Evolutionary conservation across 2,888 invertebrate species (phyloP), one percentile per base, ranked within the genome.

Genomic region (Hoplodrina ambigua): DNA sequence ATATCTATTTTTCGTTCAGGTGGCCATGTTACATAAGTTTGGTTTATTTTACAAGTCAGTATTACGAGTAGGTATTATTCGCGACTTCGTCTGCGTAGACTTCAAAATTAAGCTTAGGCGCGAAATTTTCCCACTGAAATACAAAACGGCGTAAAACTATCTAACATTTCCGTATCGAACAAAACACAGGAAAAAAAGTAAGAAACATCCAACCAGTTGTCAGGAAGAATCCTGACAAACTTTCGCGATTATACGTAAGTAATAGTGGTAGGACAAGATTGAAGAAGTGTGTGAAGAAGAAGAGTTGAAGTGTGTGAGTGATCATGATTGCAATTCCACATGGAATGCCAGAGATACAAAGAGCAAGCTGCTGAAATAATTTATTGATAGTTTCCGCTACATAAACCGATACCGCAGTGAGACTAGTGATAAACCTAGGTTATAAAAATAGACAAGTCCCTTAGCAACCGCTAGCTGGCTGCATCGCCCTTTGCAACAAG

Each of bases 401-500:
- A 17, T 25, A 60, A 25, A 56, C 10, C n/a, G 25, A 60, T 58
- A 33, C 41, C 41, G 61, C 30, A 33, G 20, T 52, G 13, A 56
- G 41, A 55, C 78, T 68, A 78, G 50, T 64, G 52, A 55, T 15
- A 52, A 50, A 52, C 30, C 52, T 46, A 30, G 10, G 19, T 17
- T 46, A 50, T n/a, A 56, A 52, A 65, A 73, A 50, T 58, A 60
- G 55, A 41, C 61, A 33, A 64, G 11, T 10, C 60, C 52, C 62
- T 46, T 71, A 65, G 61, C 58, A 72, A 72, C 69, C 53, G 25
- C 49, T 44, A 33, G 44, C 6, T 56, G 44, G 37, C 59, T 55
- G 61, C 56, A 78, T 44, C 63, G 59, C 78, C 82, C 83, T 82
- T 81, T 55, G 30, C 64, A 80, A 75, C 64, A 80, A 75, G 71